Percentiles rank a stretch among this genome's conserved stretches.
phyloP scores from a whole-genome alignment of 1,140 invertebrate genomes.

The Zaprionus gabonicus region DNA sequence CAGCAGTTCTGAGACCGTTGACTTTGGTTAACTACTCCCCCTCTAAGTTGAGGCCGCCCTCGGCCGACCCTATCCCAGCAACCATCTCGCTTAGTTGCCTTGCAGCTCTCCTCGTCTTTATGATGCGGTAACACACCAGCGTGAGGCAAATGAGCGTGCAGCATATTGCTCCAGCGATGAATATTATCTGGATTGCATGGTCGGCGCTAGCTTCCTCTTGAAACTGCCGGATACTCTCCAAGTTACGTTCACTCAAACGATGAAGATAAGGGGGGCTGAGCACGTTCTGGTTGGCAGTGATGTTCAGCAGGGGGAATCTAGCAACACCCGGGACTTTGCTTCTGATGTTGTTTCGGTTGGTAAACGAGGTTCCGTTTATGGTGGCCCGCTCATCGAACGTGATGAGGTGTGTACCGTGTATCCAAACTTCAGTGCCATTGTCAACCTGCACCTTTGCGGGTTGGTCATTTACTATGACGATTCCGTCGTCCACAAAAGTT shows the following conservation, averaged over 20 bases:
- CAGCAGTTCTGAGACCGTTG: too few species aligned
- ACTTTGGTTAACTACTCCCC: too few species aligned
- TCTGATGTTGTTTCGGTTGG: not conserved
- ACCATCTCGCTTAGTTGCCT: too few species aligned
- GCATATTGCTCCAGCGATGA: not conserved
- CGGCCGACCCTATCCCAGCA: too few species aligned
- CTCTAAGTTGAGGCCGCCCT: too few species aligned
- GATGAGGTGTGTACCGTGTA: conserved; percentile 31
- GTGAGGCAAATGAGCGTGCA: conserved; percentile 8
- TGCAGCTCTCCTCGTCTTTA: conserved; percentile 9
- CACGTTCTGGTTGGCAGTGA: not conserved
- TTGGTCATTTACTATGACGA: too few species aligned
- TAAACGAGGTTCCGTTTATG: conserved; percentile 24
- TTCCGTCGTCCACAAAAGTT: too few species aligned
- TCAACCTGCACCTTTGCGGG: not conserved
- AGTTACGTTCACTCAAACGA: not conserved
- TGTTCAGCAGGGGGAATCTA: not conserved
- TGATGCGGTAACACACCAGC: not conserved
- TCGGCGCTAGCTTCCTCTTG: not conserved
- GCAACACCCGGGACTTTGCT: not conserved
- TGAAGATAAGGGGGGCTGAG: not conserved
- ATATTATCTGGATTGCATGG: not conserved
- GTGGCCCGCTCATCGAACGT: conserved; percentile 20
- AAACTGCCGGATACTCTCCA: not conserved
- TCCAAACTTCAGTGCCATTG: conserved; percentile 18